Conservation (phyloP, 1,140 invertebrate species). For the Grapholita molesta region DNA sequence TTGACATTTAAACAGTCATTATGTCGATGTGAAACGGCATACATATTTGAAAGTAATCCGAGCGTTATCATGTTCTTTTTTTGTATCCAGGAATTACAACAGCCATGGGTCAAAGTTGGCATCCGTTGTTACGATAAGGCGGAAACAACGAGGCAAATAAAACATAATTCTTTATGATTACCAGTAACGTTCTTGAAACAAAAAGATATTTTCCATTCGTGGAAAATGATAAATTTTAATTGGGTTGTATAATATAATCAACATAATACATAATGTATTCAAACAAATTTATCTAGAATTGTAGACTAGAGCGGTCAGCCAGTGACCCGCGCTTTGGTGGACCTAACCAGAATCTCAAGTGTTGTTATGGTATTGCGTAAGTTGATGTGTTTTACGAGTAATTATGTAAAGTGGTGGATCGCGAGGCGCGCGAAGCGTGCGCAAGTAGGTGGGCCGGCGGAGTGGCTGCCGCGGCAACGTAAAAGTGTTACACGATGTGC, state of each 20-base stretch:
- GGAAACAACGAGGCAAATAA: not conserved
- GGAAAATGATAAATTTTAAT: no score
- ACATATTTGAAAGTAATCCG: not conserved
- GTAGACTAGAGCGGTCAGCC: slow-evolving; percentile 43
- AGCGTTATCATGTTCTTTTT: not conserved
- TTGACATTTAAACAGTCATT: not conserved
- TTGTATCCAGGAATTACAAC: not conserved
- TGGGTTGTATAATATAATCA: no score
- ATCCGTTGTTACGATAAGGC: not conserved
- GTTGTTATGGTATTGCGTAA: slow-evolving; percentile 67
- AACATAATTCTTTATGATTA: not conserved
- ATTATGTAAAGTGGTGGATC: slow-evolving; percentile 71
- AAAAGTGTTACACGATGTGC: slow-evolving; percentile 73
- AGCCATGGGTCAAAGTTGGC: not conserved
- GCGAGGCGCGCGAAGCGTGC: slow-evolving; percentile 29
- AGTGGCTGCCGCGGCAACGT: slow-evolving; percentile 59
- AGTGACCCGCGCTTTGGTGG: slow-evolving; percentile 30
- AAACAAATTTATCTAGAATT: slow-evolving; percentile 27
- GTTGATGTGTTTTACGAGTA: slow-evolving; percentile 60
- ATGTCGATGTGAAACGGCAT: not conserved
- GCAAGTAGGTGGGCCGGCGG: slow-evolving; percentile 43
- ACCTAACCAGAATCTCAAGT: slow-evolving; percentile 56
- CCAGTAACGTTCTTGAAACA: not conserved
- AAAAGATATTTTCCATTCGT: not conserved
- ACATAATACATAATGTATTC: not conserved